These are phyloP conservation scores for Cephus pulcher DNA, from an alignment of 2,888 invertebrate genomes.

Conservation along the genomic window DNA sequence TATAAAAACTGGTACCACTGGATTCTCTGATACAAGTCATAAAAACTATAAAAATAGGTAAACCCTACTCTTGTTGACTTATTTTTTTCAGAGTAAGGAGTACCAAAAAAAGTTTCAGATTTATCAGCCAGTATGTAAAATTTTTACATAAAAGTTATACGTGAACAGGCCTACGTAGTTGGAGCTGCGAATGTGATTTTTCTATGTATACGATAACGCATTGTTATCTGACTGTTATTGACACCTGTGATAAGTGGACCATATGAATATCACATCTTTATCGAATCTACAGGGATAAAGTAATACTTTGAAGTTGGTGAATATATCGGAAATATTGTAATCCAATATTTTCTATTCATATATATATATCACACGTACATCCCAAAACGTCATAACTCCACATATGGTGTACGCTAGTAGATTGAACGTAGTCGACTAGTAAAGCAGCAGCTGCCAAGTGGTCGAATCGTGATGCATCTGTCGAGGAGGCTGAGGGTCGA, in stretches of 20 bases:
- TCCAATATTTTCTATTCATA: background rate
- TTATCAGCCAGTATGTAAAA: no score
- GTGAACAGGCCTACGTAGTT: no score
- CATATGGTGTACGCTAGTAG: background rate
- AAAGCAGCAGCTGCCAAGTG: slow-evolving; percentile 3
- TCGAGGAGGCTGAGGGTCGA: background rate
- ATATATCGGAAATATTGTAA: no score
- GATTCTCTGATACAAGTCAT: background rate
- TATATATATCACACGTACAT: background rate
- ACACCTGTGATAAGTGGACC: background rate
- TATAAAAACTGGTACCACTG: background rate
- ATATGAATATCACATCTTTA: background rate
- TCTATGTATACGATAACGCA: no score
- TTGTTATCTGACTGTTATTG: background rate
- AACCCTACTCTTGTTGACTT: no score
- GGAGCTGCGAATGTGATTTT: no score
- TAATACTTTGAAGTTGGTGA: no score
- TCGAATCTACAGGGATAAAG: background rate
- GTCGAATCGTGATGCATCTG: background rate
- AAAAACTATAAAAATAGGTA: no score
- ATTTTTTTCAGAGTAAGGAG: no score
- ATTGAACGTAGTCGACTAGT: background rate
- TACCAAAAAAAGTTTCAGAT: no score
- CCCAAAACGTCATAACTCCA: background rate
- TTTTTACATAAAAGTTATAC: no score